Percentiles rank a stretch among this genome's conserved stretches.
Conservation (phyloP, 2,888 invertebrate species). For the Clanis bilineata region DNA sequence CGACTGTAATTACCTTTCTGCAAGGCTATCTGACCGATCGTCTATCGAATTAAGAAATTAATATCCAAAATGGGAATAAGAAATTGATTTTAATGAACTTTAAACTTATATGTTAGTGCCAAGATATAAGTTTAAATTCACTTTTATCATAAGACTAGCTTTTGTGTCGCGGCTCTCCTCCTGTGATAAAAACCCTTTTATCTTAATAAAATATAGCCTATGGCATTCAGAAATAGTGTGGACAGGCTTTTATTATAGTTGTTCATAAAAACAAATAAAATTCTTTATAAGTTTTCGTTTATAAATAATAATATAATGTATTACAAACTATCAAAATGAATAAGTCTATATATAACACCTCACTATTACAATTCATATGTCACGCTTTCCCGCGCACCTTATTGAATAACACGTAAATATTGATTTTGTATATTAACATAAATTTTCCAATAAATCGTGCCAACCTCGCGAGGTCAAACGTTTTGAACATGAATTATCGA, state of each 20-base stretch:
- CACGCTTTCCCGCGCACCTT: conserved; percentile 30
- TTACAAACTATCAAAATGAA: not conserved
- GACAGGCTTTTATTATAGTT: too few species aligned
- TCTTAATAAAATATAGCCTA: too few species aligned
- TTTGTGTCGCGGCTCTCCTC: too few species aligned
- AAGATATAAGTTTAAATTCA: too few species aligned
- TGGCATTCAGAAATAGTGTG: too few species aligned
- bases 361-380: conserved; percentile 32
- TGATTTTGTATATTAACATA: conserved; percentile 59
- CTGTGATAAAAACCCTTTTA: too few species aligned
- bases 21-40: not conserved
- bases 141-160: too few species aligned
- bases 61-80: not conserved
- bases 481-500: conserved; percentile 63
- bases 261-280: too few species aligned
- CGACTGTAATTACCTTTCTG: not conserved
- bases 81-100: not conserved
- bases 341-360: not conserved
- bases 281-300: too few species aligned
- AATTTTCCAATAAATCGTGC: conserved; percentile 67
- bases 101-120: too few species aligned
- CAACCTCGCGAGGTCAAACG: conserved; percentile 66
- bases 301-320: too few species aligned
- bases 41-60: not conserved
- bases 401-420: conserved; percentile 50